Evolutionary conservation across 2,888 invertebrate species (phyloP).

Genomic region (Bhutanitis thaidina): DNA sequence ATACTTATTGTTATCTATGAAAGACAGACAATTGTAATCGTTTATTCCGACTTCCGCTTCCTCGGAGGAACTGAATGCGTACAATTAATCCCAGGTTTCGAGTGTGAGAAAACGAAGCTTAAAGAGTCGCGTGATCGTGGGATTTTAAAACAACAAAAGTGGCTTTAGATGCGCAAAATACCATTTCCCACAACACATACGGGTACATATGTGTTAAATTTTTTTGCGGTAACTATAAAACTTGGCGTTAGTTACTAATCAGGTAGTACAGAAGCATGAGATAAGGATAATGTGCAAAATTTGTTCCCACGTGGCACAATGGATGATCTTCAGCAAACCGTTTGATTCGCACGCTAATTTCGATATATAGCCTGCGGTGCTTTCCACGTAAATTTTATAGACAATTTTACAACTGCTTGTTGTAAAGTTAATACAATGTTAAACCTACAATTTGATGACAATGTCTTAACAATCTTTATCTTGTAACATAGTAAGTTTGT

Average conservation of each 20-base stretch:
- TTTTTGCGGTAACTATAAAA: slow-evolving; percentile 64
- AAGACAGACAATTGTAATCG: slow-evolving; percentile 5
- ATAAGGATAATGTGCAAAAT: slow-evolving; percentile 56
- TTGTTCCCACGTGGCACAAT: slow-evolving; percentile 36
- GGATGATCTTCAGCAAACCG: background rate
- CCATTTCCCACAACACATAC: slow-evolving; percentile 55
- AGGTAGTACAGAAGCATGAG: slow-evolving; percentile 53
- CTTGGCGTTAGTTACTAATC: slow-evolving; percentile 61
- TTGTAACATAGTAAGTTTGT: slow-evolving; percentile 12
- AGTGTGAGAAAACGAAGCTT: slow-evolving; percentile 60
- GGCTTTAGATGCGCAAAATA: slow-evolving; percentile 42
- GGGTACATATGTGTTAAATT: slow-evolving; percentile 57
- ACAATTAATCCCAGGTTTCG: slow-evolving; percentile 53
- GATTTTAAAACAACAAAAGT: slow-evolving; percentile 58
- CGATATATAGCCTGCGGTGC: no score
- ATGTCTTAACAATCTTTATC: slow-evolving; percentile 5
- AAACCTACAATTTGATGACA: slow-evolving; percentile 1
- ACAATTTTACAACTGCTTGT: background rate
- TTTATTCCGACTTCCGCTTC: slow-evolving; percentile 17
- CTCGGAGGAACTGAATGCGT: slow-evolving; percentile 43
- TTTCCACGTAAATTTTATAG: background rate
- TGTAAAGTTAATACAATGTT: slow-evolving; percentile 3
- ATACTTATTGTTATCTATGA: no score
- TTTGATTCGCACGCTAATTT: no score
- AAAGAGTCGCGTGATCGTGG: slow-evolving; percentile 52